Base-by-base conservation (phyloP, 1,140 invertebrate genomes). In the Achatina immaculata region DNA sequence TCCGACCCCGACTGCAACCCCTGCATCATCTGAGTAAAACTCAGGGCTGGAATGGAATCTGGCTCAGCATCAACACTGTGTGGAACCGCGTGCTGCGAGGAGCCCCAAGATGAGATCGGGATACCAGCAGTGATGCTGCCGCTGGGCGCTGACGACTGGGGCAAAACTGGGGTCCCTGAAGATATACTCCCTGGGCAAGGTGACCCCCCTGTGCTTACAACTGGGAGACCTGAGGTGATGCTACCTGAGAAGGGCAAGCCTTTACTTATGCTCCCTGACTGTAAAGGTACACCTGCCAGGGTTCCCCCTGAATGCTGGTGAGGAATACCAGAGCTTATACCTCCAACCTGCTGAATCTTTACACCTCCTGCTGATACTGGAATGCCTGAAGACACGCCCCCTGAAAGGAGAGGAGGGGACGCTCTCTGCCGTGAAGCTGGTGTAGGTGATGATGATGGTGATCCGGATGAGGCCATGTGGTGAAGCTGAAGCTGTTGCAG, bases 1-100 rank as follows among this genome's bases (percentile, higher is more conserved):
- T 76, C 80, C 9, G 80, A 69, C 65, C 82, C 78, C 80, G 76
- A 78, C 62, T 78, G 76, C 55, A 84, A 82, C 45, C 82, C 84
- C 78, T 88, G 87, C 55, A 84, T 83, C 1, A 87, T 38, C 58
- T 85, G 85, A 28, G 84, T 84, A 79, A 82, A 85, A 55, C 75
- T 86, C 65, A 80, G 83, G 16, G 85, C 82, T 9, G 86, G 84
- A 42, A 84, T 84, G 36, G 85, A 84, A 28, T 24, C 71, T 14
- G 68, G 68, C 42, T 51, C 65, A n/a, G 43, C 71, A 48, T 31
- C 42, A 34, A 73, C 28, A 21, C 71, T n/a, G 4, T 73, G 16
- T 16, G 28, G 31, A 1, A 21, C 2, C 2, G 79, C 82, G 31
- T 80, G 74, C 45, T 83, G 84, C 2, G 80, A 58, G 34, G 28